A percentile compares a stretch with the other conserved stretches of the same genome.
phyloP scores from a whole-genome alignment of 1,140 invertebrate species.

The Diachasma alloeum region DNA sequence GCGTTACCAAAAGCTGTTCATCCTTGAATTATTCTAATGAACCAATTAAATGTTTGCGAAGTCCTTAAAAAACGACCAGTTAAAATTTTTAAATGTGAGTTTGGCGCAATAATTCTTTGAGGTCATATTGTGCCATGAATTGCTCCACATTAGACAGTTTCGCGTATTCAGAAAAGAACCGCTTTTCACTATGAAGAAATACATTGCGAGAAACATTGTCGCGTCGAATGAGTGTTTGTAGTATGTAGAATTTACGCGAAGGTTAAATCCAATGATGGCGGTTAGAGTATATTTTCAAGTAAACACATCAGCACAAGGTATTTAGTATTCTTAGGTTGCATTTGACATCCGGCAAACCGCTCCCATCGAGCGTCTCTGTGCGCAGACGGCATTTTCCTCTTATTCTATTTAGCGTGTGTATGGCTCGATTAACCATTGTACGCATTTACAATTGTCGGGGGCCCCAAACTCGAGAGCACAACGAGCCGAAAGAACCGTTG shows the following conservation, averaged over 20 bases:
- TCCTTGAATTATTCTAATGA: no score
- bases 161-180: not conserved
- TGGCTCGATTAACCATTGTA: slow-evolving; percentile 2
- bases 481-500: not conserved
- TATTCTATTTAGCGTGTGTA: not conserved
- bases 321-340: slow-evolving; percentile 58
- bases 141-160: not conserved
- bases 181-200: not conserved
- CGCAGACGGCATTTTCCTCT: slow-evolving; percentile 1
- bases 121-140: not conserved
- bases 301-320: slow-evolving; percentile 49
- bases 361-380: slow-evolving; percentile 39
- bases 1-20: no score
- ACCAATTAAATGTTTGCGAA: no score
- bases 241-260: slow-evolving; percentile 3
- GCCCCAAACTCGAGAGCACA: not conserved
- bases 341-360: slow-evolving; percentile 55
- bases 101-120: not conserved
- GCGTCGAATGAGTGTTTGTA: not conserved
- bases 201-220: not conserved
- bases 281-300: slow-evolving; percentile 48
- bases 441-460: not conserved
- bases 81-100: not conserved
- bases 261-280: slow-evolving; percentile 10
- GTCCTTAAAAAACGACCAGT: no score